A percentile compares a stretch with the other conserved stretches of the same genome.
These are phyloP conservation scores for Hypotaenidia okinawae DNA, from an alignment of 2,797 vertebrate genomes.

Conservation along the genomic window DNA sequence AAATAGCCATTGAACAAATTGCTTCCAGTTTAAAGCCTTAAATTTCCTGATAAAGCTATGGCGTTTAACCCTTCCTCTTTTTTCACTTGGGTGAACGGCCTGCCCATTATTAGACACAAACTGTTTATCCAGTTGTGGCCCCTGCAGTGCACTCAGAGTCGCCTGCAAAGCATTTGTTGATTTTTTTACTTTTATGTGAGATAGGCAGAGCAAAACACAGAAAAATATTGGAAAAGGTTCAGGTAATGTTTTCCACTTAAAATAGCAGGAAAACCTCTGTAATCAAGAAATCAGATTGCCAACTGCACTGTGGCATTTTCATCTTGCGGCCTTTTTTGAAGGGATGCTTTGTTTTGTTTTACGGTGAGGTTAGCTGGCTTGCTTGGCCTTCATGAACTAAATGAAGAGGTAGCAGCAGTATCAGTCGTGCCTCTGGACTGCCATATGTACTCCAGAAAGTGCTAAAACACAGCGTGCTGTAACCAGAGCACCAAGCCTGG, in stretches of 20 bases:
- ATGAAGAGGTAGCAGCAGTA: not conserved
- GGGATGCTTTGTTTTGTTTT: not conserved
- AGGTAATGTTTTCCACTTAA: not conserved
- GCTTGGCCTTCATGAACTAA: not conserved
- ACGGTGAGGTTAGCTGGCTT: not conserved
- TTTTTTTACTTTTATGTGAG: slow-evolving; percentile 2
- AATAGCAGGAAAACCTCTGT: not conserved
- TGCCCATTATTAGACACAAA: slow-evolving; percentile 16
- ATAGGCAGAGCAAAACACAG: not conserved
- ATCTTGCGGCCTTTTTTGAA: not conserved
- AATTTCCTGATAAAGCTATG: slow-evolving; percentile 69
- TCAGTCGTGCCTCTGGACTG: not conserved
- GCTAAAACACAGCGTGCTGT: not conserved
- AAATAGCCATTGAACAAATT: slow-evolving; percentile 75
- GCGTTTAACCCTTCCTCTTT: slow-evolving; percentile 30
- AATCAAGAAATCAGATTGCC: not conserved
- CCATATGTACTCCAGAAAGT: not conserved
- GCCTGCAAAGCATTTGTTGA: not conserved
- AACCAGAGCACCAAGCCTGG: not conserved
- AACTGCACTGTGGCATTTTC: not conserved
- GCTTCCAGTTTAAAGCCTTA: slow-evolving; percentile 74
- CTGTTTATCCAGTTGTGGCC: not conserved
- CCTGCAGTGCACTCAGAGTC: not conserved
- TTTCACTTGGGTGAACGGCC: not conserved
- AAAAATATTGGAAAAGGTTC: not conserved